Base-by-base conservation (phyloP, 2,797 vertebrate genomes). In the Cottoperca gobio region DNA sequence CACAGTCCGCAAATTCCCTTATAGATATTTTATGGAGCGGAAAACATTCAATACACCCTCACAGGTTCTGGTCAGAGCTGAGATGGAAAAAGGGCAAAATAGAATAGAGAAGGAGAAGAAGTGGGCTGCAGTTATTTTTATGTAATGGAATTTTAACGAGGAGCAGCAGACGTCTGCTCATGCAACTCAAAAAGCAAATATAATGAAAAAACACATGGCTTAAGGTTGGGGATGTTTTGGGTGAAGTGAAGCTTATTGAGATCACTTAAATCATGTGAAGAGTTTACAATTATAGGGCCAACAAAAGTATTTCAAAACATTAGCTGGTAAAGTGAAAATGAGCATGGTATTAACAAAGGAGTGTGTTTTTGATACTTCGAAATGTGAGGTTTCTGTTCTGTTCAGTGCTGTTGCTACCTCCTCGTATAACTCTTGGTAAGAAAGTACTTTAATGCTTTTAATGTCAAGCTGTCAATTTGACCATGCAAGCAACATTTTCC, bases 1-100 rank as follows among this genome's bases (percentile, higher is more conserved):
- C 57, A 68, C 75, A 37, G 68, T 63, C 65, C 43, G 48, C 69
- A 85, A 72, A 82, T 80, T 84, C 64, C 53, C 77, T 85, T 66
- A 78, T 79, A 85, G 86, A 86, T 83, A 82, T 84, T 89, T 89
- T 86, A 87, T 89, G 84, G 85, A 83, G 83, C 62, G 67, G 83
- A 91, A 92, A 88, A 85, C 72, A 78, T 86, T 86, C 46, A 76
- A 74, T 80, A 81, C 78, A 49, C 40, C 75, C 68, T 78, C 70
- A 48, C 73, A 70, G 71, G 76, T 66, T 84, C 70, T 75, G 79
- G 71, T 80, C 72, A 73, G 79, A 80, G 69, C 43, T 61, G 21
- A 69, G 55, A 83, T 58, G 69, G 60, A 49, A 57, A 58, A 76
- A 70, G 12, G 46, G 43, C 16, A 48, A 31, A 70, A 72, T 39